Percentiles rank a stretch among this genome's conserved stretches.
Evolutionary conservation across 2,888 invertebrate genomes (phyloP).

Genomic region (Theretra japonica): DNA sequence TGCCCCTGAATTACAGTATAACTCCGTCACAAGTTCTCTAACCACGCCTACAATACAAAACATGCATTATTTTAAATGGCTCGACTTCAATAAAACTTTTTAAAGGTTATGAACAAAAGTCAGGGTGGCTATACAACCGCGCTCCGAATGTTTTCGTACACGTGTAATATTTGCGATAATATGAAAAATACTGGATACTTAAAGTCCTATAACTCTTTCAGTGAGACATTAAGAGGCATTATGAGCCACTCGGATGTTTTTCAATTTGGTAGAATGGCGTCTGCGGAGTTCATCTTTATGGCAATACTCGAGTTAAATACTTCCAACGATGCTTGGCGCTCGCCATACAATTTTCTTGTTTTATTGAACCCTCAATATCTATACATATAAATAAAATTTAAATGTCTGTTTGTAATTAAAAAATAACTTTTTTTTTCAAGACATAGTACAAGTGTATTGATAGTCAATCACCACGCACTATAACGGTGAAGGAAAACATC

Average conservation of each 20-base stretch:
- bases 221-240: slow-evolving; percentile 77
- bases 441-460: too few relatives aligned
- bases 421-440: too few relatives aligned
- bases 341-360: slow-evolving; percentile 36
- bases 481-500: too few relatives aligned
- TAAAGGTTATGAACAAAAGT: slow-evolving; percentile 7
- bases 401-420: too few relatives aligned
- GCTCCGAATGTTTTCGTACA: slow-evolving; percentile 43
- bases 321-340: slow-evolving; percentile 47
- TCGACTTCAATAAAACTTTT: slow-evolving; percentile 5
- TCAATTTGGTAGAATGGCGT: slow-evolving; percentile 79
- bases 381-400: too few relatives aligned
- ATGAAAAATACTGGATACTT: slow-evolving; percentile 76
- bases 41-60: background rate
- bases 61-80: background rate
- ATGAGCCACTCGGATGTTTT: slow-evolving; percentile 78
- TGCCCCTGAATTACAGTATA: too few relatives aligned
- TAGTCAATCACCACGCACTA: too few relatives aligned
- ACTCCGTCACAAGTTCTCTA: background rate
- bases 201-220: slow-evolving; percentile 70
- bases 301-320: slow-evolving; percentile 43
- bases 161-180: slow-evolving; percentile 73
- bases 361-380: slow-evolving; percentile 27
- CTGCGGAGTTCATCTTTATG: slow-evolving; percentile 63
- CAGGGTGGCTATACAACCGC: background rate